These are phyloP conservation scores for Plagiodera versicolora DNA, from an alignment of 2,888 invertebrate species.

Conservation along the genomic window DNA sequence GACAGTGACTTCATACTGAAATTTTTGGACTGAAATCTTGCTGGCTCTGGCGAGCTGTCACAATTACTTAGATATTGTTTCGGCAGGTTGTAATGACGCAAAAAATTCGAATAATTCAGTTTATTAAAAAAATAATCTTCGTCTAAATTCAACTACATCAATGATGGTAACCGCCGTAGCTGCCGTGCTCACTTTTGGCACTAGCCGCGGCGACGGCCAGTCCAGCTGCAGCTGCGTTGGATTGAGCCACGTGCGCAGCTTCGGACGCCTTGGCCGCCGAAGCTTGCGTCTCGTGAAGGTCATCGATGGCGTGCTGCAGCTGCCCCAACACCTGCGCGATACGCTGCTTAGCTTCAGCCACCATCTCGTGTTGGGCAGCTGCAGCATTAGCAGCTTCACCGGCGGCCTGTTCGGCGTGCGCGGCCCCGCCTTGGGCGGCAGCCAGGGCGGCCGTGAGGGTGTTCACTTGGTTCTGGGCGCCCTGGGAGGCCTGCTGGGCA, in stretches of 20 bases:
- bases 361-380: conserved; percentile 36
- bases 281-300: conserved; percentile 70
- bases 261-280: conserved; percentile 68
- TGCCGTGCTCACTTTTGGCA: conserved; percentile 19
- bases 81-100: neutral
- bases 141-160: neutral
- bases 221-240: conserved; percentile 66
- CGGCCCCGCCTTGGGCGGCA: conserved; percentile 37
- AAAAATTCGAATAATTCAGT: neutral
- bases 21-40: too few relatives aligned
- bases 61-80: too few relatives aligned
- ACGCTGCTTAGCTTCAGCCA: conserved; percentile 63
- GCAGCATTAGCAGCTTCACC: conserved; percentile 34
- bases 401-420: conserved; percentile 32
- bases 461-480: conserved; percentile 66
- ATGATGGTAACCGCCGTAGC: conserved; percentile 20
- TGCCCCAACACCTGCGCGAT: conserved; percentile 69
- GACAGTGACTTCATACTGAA: too few relatives aligned
- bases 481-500: conserved; percentile 69
- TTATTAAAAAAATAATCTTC: conserved; percentile 7
- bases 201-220: conserved; percentile 36
- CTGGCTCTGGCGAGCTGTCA: too few relatives aligned
- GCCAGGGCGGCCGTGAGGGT: conserved; percentile 70
- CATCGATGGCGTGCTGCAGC: conserved; percentile 65
- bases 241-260: conserved; percentile 70